Evolutionary conservation across 2,113 vertebrate species (phyloP).

Genomic region (Callospermophilus lateralis): DNA sequence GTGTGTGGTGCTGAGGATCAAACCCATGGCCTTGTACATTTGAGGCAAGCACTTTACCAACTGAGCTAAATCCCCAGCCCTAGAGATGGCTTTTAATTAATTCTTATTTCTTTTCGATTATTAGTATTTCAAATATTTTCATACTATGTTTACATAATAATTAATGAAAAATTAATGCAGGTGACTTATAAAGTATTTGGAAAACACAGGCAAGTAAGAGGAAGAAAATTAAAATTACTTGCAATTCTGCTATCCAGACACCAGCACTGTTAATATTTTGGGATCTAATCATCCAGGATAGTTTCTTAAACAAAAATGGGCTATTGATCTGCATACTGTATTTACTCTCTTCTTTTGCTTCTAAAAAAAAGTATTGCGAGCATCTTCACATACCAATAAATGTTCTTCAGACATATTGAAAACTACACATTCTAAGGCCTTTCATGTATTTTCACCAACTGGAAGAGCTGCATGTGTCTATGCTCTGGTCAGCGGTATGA

Average conservation of each 20-base stretch:
- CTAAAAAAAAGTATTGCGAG: background rate
- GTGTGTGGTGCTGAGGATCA: no score
- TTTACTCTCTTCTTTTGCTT: background rate
- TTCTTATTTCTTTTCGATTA: background rate
- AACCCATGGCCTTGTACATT: no score
- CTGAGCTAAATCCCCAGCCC: no score
- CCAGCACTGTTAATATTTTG: background rate
- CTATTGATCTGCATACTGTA: background rate
- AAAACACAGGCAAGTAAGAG: background rate
- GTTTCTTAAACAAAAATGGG: background rate
- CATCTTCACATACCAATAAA: background rate
- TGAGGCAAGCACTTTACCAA: no score
- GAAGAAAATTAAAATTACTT: background rate
- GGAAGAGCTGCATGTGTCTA: background rate
- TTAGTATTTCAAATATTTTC: background rate
- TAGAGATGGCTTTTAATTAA: background rate
- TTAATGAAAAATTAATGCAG: background rate
- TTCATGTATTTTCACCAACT: background rate
- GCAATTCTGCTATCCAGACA: background rate
- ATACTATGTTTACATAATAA: background rate
- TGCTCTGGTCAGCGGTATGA: background rate
- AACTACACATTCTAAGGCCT: background rate
- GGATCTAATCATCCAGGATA: background rate
- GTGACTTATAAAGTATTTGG: slow-evolving; percentile 8
- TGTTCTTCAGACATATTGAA: background rate